Percentiles rank a stretch among this genome's conserved stretches.
These are phyloP conservation scores for Paramisgurnus dabryanus DNA, from an alignment of 2,113 vertebrate genomes.

Conservation along the genomic window DNA sequence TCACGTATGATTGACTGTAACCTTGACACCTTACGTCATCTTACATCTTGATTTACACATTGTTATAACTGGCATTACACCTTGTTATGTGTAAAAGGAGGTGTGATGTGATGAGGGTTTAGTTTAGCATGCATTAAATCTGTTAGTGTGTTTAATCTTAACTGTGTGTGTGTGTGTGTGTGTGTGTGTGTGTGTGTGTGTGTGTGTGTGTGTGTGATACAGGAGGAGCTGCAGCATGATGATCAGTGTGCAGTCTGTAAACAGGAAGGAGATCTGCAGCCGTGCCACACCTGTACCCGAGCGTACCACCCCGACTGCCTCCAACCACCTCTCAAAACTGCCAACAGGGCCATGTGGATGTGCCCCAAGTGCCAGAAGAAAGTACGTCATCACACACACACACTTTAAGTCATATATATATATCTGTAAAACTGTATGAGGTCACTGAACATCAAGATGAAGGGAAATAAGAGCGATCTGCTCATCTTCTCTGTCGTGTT, in stretches of 20 bases:
- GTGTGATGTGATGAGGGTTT: too few species aligned
- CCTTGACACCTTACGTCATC: too few species aligned
- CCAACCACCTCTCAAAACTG: constrained; percentile 84
- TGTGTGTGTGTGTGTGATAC: constrained; percentile 31
- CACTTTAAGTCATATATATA: neutral
- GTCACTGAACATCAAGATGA: neutral
- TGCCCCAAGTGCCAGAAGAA: constrained; percentile 98
- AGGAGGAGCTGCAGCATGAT: constrained; percentile 86
- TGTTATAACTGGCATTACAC: too few species aligned
- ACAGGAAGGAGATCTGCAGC: constrained; percentile 84
- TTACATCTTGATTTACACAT: too few species aligned
- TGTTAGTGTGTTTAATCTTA: neutral
- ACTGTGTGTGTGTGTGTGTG: neutral
- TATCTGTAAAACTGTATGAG: too few species aligned
- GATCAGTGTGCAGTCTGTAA: constrained; percentile 86
- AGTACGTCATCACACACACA: constrained; percentile 67
- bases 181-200: constrained; percentile 16
- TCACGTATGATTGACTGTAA: too few species aligned
- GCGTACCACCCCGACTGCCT: constrained; percentile 93
- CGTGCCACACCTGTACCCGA: constrained; percentile 85
- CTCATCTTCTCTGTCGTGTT: neutral
- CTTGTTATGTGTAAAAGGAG: too few species aligned
- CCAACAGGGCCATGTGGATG: constrained; percentile 87
- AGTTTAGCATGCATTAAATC: too few species aligned
- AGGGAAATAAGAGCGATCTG: neutral